Base-by-base conservation (phyloP, 2,797 vertebrate genomes). In the Echiichthys vipera region DNA sequence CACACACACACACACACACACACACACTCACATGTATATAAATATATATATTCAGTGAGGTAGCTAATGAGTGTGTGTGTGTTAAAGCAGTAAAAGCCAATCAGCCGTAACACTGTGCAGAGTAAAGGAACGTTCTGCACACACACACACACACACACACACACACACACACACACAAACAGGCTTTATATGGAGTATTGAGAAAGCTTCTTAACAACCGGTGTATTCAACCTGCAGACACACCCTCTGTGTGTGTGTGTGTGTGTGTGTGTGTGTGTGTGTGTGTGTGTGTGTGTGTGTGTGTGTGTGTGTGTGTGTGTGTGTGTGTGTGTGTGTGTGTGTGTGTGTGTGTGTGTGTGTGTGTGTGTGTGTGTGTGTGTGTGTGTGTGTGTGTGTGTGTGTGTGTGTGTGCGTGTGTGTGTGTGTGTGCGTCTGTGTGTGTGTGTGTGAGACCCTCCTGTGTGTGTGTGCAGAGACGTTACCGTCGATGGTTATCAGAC, bases 141-240 rank as follows among this genome's bases (percentile, higher is more conserved):
- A 34, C 32, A 34, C 10, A 12, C 32, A 12, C 32, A 34, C 22
- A 29, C 58, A 54, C 58, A 66, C 40, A 70, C 61, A 51, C 20
- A 66, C 43, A 22, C 37, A 61, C 62, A 25, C 51, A 70, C 77
- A 80, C 71, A 84, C 83, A 85, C 84, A 84, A 85, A 89, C 86
- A 80, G 70, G 65, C 71, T 91, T 91, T 91, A 89, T 91, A 89
- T 91, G 81, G 83, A 65, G 81, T 84, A 83, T 89, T 86, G 86
- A 84, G 73, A 88, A 87, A 85, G 82, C 63, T 80, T 37, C 66
- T 72, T 80, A 83, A 91, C 86, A 88, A 73, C 55, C 14, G 15
- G 18, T 29, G 46, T 71, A 89, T 88, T 90, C 71, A 85, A 29
- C 53, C 77, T 57, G 54, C 66, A 58, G 72, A 79, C 87, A 90